phyloP scores from a whole-genome alignment of 2,888 invertebrate genomes.

The Papilio protenor region DNA sequence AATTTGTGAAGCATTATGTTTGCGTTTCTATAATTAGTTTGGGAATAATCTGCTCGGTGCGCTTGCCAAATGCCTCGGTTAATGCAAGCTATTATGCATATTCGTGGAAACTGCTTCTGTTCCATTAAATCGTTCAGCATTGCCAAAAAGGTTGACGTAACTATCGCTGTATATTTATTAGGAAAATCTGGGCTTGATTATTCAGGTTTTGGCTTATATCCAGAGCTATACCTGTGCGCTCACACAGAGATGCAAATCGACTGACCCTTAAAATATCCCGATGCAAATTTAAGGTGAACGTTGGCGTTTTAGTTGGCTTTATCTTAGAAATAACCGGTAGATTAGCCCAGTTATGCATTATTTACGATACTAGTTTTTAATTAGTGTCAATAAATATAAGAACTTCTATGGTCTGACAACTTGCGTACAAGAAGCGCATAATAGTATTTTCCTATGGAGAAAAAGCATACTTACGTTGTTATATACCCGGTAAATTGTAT shows the following conservation, averaged over 20 bases:
- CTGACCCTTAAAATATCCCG: slow-evolving; percentile 36
- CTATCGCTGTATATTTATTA: slow-evolving; percentile 40
- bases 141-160: slow-evolving; percentile 41
- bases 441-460: not conserved
- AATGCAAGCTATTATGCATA: slow-evolving; percentile 30
- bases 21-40: slow-evolving; percentile 35
- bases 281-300: slow-evolving; percentile 13
- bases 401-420: not conserved
- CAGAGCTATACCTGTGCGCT: slow-evolving; percentile 38
- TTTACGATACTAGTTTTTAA: slow-evolving; percentile 4
- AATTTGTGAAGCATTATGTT: slow-evolving; percentile 13
- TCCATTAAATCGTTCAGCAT: slow-evolving; percentile 29
- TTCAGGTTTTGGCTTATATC: slow-evolving; percentile 33
- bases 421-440: not conserved
- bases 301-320: slow-evolving; percentile 8
- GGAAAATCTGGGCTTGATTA: slow-evolving; percentile 32
- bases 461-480: not conserved
- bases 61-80: slow-evolving; percentile 34
- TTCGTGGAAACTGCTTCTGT: slow-evolving; percentile 38
- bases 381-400: slow-evolving; percentile 1
- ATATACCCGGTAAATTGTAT: not conserved
- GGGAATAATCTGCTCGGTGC: slow-evolving; percentile 11
- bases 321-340: slow-evolving; percentile 15
- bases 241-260: slow-evolving; percentile 29
- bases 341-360: slow-evolving; percentile 4